phyloP scores from a whole-genome alignment of 2,113 vertebrate species.

The Labeo catla region DNA sequence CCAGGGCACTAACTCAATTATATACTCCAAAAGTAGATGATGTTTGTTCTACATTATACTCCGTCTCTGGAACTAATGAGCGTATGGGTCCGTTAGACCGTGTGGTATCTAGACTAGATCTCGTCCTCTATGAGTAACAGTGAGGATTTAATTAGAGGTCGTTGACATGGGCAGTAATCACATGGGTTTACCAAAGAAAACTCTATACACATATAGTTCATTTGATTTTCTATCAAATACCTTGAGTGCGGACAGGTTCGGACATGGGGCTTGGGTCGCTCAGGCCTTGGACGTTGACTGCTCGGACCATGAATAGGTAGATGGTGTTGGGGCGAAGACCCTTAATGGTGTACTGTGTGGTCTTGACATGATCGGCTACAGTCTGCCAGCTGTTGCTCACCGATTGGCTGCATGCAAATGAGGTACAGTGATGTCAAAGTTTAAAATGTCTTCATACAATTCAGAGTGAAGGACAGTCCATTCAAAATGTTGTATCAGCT shows the following conservation, averaged over 20 bases:
- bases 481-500: neutral
- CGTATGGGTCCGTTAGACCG: constrained; percentile 44
- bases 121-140: neutral
- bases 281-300: constrained; percentile 91
- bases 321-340: constrained; percentile 96
- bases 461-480: neutral
- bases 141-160: neutral
- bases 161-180: neutral
- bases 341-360: constrained; percentile 86
- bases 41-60: constrained; percentile 70
- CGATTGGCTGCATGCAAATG: constrained; percentile 81
- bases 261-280: constrained; percentile 98
- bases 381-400: constrained; percentile 99
- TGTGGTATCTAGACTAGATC: constrained; percentile 16
- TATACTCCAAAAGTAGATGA: constrained; percentile 69
- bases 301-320: constrained; percentile 98
- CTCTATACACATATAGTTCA: neutral
- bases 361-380: constrained; percentile 93
- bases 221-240: constrained; percentile 67
- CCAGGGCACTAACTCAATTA: constrained; percentile 68
- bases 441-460: neutral
- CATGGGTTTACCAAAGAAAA: neutral
- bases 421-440: neutral
- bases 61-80: constrained; percentile 68
- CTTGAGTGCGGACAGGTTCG: constrained; percentile 96